Evolutionary conservation across 2,113 vertebrate species (phyloP).

Genomic region (Heterotis niloticus): DNA sequence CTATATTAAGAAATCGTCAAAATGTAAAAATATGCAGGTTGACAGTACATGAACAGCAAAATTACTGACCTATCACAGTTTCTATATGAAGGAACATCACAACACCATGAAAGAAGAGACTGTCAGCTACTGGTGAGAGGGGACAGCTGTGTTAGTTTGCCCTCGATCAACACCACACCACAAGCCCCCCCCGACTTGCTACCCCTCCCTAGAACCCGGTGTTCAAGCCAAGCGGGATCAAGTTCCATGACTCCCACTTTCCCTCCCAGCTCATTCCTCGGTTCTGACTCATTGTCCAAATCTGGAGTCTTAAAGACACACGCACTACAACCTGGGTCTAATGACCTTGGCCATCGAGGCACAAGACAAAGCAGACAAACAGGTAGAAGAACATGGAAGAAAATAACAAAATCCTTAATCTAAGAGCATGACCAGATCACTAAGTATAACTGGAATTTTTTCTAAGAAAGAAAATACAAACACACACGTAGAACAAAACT

Average conservation of each 20-base stretch:
- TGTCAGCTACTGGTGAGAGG: not conserved
- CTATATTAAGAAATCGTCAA: too few species aligned
- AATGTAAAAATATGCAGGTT: too few species aligned
- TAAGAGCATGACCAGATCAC: not conserved
- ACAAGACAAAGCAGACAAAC: not conserved
- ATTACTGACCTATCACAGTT: not conserved
- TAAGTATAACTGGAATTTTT: not conserved
- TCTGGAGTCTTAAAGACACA: conserved; percentile 57
- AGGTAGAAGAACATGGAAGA: not conserved
- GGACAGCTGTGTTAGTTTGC: conserved; percentile 15
- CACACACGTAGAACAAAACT: not conserved
- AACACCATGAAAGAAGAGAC: not conserved
- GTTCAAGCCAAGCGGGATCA: not conserved
- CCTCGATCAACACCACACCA: not conserved
- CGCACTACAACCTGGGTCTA: conserved; percentile 27
- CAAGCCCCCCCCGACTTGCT: conserved; percentile 14
- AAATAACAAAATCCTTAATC: not conserved
- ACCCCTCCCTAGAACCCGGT: conserved; percentile 10
- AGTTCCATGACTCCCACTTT: conserved; percentile 35
- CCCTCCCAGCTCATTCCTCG: conserved; percentile 58
- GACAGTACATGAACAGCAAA: not conserved
- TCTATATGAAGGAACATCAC: not conserved
- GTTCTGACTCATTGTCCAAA: conserved; percentile 58
- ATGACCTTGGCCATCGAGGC: not conserved
- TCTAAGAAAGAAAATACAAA: not conserved